A percentile compares a stretch with the other conserved stretches of the same genome.
Evolutionary conservation across 2,797 vertebrate species (phyloP).

Genomic region (Poecilia gillii): DNA sequence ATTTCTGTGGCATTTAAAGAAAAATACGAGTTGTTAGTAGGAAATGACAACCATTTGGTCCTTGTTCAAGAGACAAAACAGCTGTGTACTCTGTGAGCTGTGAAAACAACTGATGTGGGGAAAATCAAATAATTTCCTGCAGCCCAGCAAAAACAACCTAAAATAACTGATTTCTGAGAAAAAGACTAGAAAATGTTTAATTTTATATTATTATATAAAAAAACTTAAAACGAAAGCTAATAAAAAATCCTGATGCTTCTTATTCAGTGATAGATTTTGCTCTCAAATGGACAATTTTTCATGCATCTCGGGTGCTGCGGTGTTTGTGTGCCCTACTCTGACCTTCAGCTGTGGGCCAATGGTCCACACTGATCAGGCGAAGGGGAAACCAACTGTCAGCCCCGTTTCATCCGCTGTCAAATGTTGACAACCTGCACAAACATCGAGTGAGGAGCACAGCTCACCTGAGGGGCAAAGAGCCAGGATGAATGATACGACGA

Average conservation of each 20-base stretch:
- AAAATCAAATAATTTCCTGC: constrained; percentile 21
- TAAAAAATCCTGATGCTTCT: background rate
- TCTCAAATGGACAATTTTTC: constrained; percentile 44
- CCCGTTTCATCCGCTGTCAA: constrained; percentile 57
- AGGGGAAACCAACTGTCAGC: constrained; percentile 46
- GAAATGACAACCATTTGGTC: constrained; percentile 69
- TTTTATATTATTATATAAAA: background rate
- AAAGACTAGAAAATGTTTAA: background rate
- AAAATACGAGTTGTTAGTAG: constrained; percentile 61
- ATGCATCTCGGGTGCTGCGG: constrained; percentile 11
- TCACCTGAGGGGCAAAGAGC: constrained; percentile 56
- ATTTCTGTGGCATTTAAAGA: constrained; percentile 67
- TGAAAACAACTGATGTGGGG: constrained; percentile 3
- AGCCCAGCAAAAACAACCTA: constrained; percentile 15
- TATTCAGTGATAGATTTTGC: constrained; percentile 52
- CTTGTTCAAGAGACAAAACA: constrained; percentile 58
- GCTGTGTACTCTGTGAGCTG: constrained; percentile 29
- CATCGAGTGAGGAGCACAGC: constrained; percentile 40
- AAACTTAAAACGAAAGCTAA: background rate
- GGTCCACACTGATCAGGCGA: constrained; percentile 51
- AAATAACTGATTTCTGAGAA: background rate
- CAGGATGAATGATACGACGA: constrained; percentile 45
- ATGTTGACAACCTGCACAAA: constrained; percentile 75
- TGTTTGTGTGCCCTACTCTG: constrained; percentile 34
- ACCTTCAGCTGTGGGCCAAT: constrained; percentile 71